Conservation (phyloP, 2,113 vertebrate species). For the Chlorocebus sabaeus region DNA sequence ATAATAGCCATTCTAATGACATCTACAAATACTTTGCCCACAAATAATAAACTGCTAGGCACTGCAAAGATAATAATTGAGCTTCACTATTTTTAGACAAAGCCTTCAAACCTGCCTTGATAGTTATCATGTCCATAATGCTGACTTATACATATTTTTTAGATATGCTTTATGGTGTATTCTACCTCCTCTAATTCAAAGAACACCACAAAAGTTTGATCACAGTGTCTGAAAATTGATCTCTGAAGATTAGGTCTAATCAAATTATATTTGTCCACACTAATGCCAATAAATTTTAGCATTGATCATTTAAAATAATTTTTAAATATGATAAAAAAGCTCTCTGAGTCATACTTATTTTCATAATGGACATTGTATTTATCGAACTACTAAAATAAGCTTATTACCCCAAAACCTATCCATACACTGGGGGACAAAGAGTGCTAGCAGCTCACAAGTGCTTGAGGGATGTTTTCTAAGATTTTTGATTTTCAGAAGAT, state of each 20-base stretch:
- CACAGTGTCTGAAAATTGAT: neutral
- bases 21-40: neutral
- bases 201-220: neutral
- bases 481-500: neutral
- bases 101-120: neutral
- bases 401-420: neutral
- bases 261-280: neutral
- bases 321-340: neutral
- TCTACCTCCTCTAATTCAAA: neutral
- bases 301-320: constrained; percentile 31
- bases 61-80: neutral
- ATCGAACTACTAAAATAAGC: neutral
- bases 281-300: neutral
- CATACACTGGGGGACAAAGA: neutral
- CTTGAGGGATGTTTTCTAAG: neutral
- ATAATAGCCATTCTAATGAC: neutral
- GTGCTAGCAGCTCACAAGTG: neutral
- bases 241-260: neutral
- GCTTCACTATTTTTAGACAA: neutral
- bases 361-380: neutral
- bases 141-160: neutral
- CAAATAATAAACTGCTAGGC: neutral
- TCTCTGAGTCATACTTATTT: neutral
- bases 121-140: neutral
- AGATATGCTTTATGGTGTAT: neutral